phyloP scores from a whole-genome alignment of 2,888 invertebrate genomes.

The Synanthedon tipuliformis region DNA sequence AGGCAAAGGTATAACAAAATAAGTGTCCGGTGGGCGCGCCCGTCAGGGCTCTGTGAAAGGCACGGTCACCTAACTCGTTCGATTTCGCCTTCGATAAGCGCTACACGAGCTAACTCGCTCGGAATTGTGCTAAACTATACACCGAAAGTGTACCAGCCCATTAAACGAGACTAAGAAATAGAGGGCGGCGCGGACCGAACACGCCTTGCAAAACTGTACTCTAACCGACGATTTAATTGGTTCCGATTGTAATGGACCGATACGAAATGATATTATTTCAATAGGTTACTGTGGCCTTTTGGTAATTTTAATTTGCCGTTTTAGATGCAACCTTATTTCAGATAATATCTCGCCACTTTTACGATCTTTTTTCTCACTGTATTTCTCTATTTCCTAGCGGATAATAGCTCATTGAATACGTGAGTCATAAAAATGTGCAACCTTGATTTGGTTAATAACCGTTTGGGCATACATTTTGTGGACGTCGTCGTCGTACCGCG shows the following conservation, averaged over 20 bases:
- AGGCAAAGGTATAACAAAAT: conserved; percentile 8
- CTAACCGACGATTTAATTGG: conserved; percentile 38
- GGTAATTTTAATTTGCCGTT: conserved; percentile 7
- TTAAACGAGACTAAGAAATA: conserved; percentile 8
- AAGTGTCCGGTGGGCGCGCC: conserved; percentile 35
- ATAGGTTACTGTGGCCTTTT: conserved; percentile 29
- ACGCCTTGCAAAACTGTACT: conserved; percentile 22
- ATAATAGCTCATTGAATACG: conserved; percentile 25
- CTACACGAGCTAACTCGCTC: conserved; percentile 19
- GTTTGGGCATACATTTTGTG: conserved; percentile 15
- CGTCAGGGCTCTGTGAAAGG: conserved; percentile 47
- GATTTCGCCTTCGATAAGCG: conserved; percentile 50
- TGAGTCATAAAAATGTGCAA: conserved; percentile 25
- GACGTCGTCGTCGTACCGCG: conserved; percentile 6
- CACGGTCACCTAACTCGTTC: conserved; percentile 37
- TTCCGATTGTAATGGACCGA: conserved; percentile 24
- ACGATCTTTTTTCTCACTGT: neutral
- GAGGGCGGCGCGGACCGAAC: conserved; percentile 4
- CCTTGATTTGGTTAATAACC: conserved; percentile 35
- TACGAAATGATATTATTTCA: conserved; percentile 24
- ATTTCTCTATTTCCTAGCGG: conserved; percentile 8
- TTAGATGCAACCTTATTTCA: neutral
- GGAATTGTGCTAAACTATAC: conserved; percentile 31
- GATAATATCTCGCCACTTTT: neutral
- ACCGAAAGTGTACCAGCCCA: conserved; percentile 27